Base-by-base conservation (phyloP, 1,140 invertebrate species). In the Bombus cullumanus region DNA sequence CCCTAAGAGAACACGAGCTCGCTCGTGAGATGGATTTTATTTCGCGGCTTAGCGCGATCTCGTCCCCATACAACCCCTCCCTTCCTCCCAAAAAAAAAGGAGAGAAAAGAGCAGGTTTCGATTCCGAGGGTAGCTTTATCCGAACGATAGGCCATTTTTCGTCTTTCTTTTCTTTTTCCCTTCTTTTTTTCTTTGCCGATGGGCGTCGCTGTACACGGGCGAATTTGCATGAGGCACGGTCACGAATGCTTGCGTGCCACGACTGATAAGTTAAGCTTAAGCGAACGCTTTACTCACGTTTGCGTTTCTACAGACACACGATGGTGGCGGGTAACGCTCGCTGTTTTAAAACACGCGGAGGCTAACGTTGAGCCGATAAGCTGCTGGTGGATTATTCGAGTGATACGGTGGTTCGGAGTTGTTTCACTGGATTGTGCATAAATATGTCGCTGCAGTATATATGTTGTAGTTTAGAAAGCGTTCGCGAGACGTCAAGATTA, bases 181-280 rank as follows among this genome's bases (percentile, higher is more conserved):
- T 39, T 76, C 59, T 25, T 57, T 68, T 47, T 62, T 47, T 73
- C 59, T n/a, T 43, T 53, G 37, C 53, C 43, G 85, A 78, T 75
- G 43, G 59, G 73, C 37, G 64, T 62, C 37, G 62, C 73, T 77
- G 77, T 79, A 77, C 66, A 64, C 18, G 59, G 57, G 66, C 59
- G 69, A 92, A 93, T 93, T 93, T 92, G 81, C 92, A 92, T 92
- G 86, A 78, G 37, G 71, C 81, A 57, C 47, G 59, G 66, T 86
- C 68, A 82, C 83, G 88, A 90, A 79, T 83, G 77, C 72, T 93
- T 88, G 91, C 92, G 92, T 93, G 92, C 77, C 73, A 31, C 73
- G 86, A 91, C 88, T 92, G 91, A 93, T 92, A 93, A 93, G 77
- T 89, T 85, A 41, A 77, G 62, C 77, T 86, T 75, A 84, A 83